Conservation (phyloP, 2,888 invertebrate species). For the Carcina quercana region DNA sequence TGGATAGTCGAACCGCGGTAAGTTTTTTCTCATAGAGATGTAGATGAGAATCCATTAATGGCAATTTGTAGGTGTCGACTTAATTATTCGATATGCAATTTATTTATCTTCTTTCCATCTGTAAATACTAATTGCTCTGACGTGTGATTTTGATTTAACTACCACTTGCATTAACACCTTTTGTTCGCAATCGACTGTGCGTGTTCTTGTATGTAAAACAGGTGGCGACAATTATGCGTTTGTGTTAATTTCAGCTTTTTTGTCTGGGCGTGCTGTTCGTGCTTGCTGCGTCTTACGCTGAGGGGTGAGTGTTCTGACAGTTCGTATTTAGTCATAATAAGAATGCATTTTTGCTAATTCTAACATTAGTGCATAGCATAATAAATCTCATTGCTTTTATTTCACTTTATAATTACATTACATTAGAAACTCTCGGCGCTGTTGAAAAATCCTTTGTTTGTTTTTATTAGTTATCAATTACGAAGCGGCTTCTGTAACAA, state of each 20-base stretch:
- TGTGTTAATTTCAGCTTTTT: conserved; percentile 37
- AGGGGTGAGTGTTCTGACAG: conserved; percentile 51
- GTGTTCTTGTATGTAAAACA: conserved; percentile 5
- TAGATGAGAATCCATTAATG: conserved; percentile 19
- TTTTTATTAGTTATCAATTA: no score
- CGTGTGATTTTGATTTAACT: not conserved
- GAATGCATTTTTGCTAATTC: no score
- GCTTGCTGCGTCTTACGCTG: conserved; percentile 26
- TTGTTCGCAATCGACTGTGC: not conserved
- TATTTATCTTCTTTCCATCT: not conserved
- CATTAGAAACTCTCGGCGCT: no score
- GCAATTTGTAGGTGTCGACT: conserved; percentile 17
- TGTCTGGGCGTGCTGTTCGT: conserved; percentile 31
- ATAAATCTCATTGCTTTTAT: no score
- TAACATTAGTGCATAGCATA: no score
- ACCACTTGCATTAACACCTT: not conserved
- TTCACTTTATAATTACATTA: no score
- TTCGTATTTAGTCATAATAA: no score
- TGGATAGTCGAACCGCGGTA: conserved; percentile 60
- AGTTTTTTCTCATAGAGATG: conserved; percentile 37
- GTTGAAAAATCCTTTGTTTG: no score
- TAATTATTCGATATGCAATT: conserved; percentile 4
- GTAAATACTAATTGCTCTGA: not conserved
- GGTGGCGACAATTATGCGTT: not conserved
- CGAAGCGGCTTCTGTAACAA: no score